Percentiles rank a stretch among this genome's conserved stretches.
These are phyloP conservation scores for Heterotis niloticus DNA, from an alignment of 2,113 vertebrate species.

Conservation along the genomic window DNA sequence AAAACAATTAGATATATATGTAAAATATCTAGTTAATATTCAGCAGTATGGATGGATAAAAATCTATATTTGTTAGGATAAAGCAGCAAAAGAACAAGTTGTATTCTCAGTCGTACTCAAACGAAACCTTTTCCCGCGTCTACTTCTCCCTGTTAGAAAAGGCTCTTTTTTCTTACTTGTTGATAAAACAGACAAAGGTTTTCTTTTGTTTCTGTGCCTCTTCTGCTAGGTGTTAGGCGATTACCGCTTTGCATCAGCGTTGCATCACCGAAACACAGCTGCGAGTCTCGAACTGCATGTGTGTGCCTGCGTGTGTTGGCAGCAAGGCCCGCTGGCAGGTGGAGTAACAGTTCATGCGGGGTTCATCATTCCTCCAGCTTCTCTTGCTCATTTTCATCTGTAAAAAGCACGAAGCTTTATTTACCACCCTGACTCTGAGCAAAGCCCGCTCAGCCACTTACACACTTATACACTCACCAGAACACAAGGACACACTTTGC, in stretches of 20 bases:
- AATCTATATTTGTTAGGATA: too few species aligned
- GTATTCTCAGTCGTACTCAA: too few species aligned
- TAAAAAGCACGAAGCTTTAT: not conserved
- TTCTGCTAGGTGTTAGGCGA: not conserved
- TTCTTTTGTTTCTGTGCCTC: not conserved
- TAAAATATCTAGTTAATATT: too few species aligned
- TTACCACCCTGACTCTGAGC: not conserved
- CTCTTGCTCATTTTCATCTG: not conserved
- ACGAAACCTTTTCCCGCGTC: not conserved
- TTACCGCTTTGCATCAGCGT: slow-evolving; percentile 16
- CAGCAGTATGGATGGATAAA: too few species aligned
- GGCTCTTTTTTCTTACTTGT: not conserved
- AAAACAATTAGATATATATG: too few species aligned
- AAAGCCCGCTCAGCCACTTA: not conserved
- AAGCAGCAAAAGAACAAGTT: too few species aligned
- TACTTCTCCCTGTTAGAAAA: not conserved
- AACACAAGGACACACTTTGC: slow-evolving; percentile 17
- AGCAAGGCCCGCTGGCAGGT: not conserved
- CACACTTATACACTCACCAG: not conserved
- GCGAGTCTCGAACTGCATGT: not conserved
- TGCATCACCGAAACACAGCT: slow-evolving; percentile 13
- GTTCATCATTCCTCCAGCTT: not conserved
- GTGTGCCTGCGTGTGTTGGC: not conserved
- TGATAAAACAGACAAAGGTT: not conserved
- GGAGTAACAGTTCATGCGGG: not conserved